Base-by-base conservation (phyloP, 2,888 invertebrate genomes). In the Vesta saturnalis region DNA sequence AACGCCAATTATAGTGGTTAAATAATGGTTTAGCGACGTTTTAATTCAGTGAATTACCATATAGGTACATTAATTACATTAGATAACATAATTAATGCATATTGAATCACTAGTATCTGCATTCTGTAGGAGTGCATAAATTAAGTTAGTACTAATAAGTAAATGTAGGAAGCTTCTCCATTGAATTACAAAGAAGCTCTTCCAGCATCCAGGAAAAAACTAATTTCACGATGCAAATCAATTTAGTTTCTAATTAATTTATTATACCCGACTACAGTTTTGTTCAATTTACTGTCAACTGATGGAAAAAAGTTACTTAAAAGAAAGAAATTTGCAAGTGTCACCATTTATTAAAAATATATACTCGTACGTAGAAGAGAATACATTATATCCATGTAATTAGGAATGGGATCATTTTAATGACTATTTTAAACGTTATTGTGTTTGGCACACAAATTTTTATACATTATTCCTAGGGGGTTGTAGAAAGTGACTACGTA, bases 401-500 rank as follows among this genome's bases (percentile, higher is more conserved):
- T 23, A 39, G 2, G n/a, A 8, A 2, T 39, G 39, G 39, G n/a
- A n/a, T n/a, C n/a, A n/a, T n/a, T n/a, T n/a, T n/a, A n/a, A n/a
- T n/a, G n/a, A 39, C 39, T 39, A 39, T 8, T 39, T 39, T 39
- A 39, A 39, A 39, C n/a, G n/a, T n/a, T n/a, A n/a, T n/a, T n/a
- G n/a, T n/a, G n/a, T 39, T 39, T 39, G 39, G 39, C 39, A 39
- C n/a, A n/a, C 39, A 39, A 52, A 52, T 58, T 58, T 35, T 43
- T 66, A 63, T 10, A 63, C 65, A 16, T 64, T 39, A 8, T 39
- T 66, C 39, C 62, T 70, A 4, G 69, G 81, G 6, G 81, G 81
- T 64, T 82, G 81, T 19, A 83, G 73, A 68, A 80, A 81, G 1
- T 82, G 80, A 67, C 81, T 83, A 23, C 79, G 71, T 16, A 72